Evolutionary conservation across 2,113 vertebrate species (phyloP).

Genomic region (Poicephalus gulielmi): DNA sequence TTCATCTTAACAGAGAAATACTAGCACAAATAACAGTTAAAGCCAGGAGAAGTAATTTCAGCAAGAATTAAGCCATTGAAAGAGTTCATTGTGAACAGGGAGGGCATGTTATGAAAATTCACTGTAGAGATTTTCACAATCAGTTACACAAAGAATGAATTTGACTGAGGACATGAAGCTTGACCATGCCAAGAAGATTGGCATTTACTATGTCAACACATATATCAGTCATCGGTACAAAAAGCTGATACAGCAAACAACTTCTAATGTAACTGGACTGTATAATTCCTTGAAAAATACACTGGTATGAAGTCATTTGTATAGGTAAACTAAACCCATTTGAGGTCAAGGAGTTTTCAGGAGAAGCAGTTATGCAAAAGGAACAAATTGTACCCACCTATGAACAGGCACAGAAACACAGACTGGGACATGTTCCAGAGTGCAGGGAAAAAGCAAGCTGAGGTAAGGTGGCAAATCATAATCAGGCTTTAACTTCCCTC

Average conservation of each 20-base stretch:
- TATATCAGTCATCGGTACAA: not conserved
- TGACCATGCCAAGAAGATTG: not conserved
- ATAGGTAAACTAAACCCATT: not conserved
- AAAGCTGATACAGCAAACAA: not conserved
- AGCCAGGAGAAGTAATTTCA: not conserved
- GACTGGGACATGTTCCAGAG: not conserved
- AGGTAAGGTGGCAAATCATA: not conserved
- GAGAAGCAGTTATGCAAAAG: not conserved
- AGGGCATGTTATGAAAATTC: not conserved
- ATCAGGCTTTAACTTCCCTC: not conserved
- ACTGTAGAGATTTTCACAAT: not conserved
- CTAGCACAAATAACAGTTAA: not conserved
- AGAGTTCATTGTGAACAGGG: not conserved
- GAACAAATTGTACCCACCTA: not conserved
- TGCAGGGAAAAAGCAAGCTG: rapidly evolving
- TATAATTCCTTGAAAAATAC: conserved; percentile 14
- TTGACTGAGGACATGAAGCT: not conserved
- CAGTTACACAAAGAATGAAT: not conserved
- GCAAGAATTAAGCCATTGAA: not conserved
- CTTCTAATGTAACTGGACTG: not conserved
- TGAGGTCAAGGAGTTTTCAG: not conserved
- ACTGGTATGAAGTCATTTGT: not conserved
- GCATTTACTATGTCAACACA: not conserved
- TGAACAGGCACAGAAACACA: not conserved
- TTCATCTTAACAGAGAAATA: not conserved